Evolutionary conservation across 2,888 invertebrate species (phyloP).

Genomic region (Archaeoteleia sp.): DNA sequence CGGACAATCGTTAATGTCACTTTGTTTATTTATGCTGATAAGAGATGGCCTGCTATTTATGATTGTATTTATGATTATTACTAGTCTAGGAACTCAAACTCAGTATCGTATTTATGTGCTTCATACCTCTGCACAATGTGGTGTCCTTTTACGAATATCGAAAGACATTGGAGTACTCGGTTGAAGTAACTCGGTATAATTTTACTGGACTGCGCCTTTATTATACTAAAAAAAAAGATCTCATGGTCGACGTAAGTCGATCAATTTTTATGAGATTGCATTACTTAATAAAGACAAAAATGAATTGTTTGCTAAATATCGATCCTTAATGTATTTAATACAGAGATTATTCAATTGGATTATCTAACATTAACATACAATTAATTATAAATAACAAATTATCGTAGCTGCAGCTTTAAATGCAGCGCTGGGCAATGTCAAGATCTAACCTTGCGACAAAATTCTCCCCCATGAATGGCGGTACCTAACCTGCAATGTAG

Average conservation of each 20-base stretch:
- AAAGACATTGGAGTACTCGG: conserved; percentile 33
- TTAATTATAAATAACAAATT: no score
- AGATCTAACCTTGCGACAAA: conserved; percentile 40
- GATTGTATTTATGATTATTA: conserved; percentile 4
- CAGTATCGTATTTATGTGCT: conserved; percentile 14
- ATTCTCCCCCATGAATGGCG: conserved; percentile 39
- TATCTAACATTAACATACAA: conserved; percentile 1
- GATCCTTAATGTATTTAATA: no score
- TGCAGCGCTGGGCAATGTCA: conserved; percentile 31
- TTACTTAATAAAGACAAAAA: conserved; percentile 4
- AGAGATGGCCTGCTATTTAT: no score
- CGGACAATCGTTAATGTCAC: no score
- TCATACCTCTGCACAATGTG: conserved; percentile 10
- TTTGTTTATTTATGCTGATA: neutral
- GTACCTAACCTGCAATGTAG: conserved; percentile 37
- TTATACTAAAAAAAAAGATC: conserved; percentile 30
- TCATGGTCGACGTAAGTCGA: conserved; percentile 20
- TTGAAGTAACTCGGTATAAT: conserved; percentile 21
- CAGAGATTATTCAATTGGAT: neutral
- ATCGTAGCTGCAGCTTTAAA: conserved; percentile 28
- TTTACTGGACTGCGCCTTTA: conserved; percentile 34
- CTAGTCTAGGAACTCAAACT: neutral
- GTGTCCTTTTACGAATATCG: conserved; percentile 40
- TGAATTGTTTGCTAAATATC: neutral
- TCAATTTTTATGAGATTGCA: conserved; percentile 20